Evolutionary conservation across 2,113 vertebrate genomes (phyloP), one percentile per base, ranked within the genome.

Genomic region (Cinclus mexicanus): DNA sequence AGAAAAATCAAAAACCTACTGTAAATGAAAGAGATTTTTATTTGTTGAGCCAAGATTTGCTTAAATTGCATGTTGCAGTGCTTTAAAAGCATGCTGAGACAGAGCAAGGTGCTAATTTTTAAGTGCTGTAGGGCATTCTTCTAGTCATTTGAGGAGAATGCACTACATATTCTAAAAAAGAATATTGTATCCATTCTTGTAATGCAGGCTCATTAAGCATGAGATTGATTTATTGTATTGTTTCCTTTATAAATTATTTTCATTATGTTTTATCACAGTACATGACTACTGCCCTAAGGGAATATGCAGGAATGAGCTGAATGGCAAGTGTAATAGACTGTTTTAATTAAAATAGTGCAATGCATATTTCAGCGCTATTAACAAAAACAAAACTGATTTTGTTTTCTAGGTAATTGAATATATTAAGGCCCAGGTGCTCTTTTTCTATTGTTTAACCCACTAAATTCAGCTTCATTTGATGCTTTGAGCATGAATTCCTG

Each of bases 271-370:
- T 98, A 96, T 98, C 97, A 97, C 93, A 97, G 93, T 97, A 85
- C 83, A 97, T 97, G 95, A 94, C 93, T 97, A 94, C 84, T 97
- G 96, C 97, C 95, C 92, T 93, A 42, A 96, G 96, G 97, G 95
- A 95, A 97, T 97, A 94, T 57, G 92, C 74, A 97, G 93, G 91
- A 96, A 97, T 84, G 90, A 97, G 95, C 77, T 92, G 97, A 98
- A 97, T 90, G 95, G 97, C 92, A 93, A 96, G 89, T 61, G 68
- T 97, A 97, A 97, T 97, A 97, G 95, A 96, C 95, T 91, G 91
- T 83, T 98, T 98, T 98, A 98, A 98, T 98, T 98, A 98, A 97
- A 98, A 98, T 94, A 98, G 90, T 91, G 89, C 95, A 96, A 97
- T 97, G 96, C 96, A 97, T 97, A 98, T 98, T 97, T 97, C 92